Evolutionary conservation across 2,888 invertebrate species (phyloP).

Genomic region (Dorcus hopei): DNA sequence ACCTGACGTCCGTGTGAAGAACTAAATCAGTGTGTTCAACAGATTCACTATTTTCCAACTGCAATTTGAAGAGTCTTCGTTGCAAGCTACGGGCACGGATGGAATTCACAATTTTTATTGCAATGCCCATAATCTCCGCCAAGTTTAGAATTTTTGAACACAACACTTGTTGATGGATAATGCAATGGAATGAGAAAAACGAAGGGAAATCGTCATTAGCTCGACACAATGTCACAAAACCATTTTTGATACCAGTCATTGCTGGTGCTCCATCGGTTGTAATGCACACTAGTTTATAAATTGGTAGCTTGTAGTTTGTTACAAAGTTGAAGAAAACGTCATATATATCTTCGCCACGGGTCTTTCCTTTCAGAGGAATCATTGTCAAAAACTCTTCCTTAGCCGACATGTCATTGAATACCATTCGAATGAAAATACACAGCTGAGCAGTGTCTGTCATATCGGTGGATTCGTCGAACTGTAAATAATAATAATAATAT

Average conservation of each 20-base stretch:
- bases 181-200: slow-evolving; percentile 22
- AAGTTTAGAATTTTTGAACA: slow-evolving; percentile 15
- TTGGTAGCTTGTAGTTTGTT: slow-evolving; percentile 18
- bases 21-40: slow-evolving; percentile 17
- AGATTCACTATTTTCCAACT: slow-evolving; percentile 21
- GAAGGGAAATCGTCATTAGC: slow-evolving; percentile 15
- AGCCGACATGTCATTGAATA: slow-evolving; percentile 20
- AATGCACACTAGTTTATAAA: slow-evolving; percentile 26
- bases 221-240: slow-evolving; percentile 23
- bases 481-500: too few species aligned
- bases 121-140: slow-evolving; percentile 2
- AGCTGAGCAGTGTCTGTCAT: slow-evolving; percentile 19
- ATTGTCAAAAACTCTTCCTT: slow-evolving; percentile 25
- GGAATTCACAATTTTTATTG: slow-evolving; percentile 18
- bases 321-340: slow-evolving; percentile 21
- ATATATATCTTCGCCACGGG: slow-evolving; percentile 16
- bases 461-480: slow-evolving; percentile 22
- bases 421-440: slow-evolving; percentile 22
- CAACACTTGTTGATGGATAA: slow-evolving; percentile 21
- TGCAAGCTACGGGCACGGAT: slow-evolving; percentile 20
- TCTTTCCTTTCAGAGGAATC: slow-evolving; percentile 20
- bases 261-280: slow-evolving; percentile 30
- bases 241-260: slow-evolving; percentile 25
- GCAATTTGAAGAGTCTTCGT: slow-evolving; percentile 4
- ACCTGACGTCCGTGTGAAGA: slow-evolving; percentile 22